phyloP scores from a whole-genome alignment of 2,797 vertebrate genomes.

The Enteromius radiatus region DNA sequence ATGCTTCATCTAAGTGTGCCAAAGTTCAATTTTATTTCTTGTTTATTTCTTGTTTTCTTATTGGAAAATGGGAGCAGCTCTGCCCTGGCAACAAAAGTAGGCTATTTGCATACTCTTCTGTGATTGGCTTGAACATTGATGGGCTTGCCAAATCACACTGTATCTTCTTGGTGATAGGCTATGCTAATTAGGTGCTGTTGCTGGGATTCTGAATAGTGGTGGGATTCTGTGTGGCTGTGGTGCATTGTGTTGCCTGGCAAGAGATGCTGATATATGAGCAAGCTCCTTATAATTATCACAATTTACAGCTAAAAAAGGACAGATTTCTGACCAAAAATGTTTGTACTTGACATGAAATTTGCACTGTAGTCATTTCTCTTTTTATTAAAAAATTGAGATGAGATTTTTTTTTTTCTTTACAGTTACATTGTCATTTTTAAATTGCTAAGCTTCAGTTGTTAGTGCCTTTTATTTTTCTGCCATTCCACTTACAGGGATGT shows the following conservation, averaged over 20 bases:
- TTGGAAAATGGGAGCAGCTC: constrained; percentile 95
- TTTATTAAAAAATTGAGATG: not conserved
- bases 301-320: constrained; percentile 47
- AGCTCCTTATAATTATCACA: constrained; percentile 82
- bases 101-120: constrained; percentile 93
- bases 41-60: constrained; percentile 99
- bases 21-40: constrained; percentile 98
- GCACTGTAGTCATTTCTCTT: not conserved
- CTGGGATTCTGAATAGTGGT: constrained; percentile 93
- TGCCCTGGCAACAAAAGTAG: constrained; percentile 98
- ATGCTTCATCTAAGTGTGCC: constrained; percentile 91
- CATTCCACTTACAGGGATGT: not conserved
- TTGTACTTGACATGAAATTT: constrained; percentile 11
- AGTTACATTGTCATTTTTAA: not conserved
- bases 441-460: not conserved
- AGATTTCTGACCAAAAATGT: constrained; percentile 11
- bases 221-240: constrained; percentile 86
- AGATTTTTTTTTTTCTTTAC: not conserved
- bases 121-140: constrained; percentile 88
- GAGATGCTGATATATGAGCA: constrained; percentile 94
- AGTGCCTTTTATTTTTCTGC: not conserved
- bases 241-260: constrained; percentile 96
- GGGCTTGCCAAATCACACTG: constrained; percentile 90
- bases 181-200: constrained; percentile 99
- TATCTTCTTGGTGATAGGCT: constrained; percentile 93